Conservation (phyloP, 2,113 vertebrate species). For the Casuarius casuarius region DNA sequence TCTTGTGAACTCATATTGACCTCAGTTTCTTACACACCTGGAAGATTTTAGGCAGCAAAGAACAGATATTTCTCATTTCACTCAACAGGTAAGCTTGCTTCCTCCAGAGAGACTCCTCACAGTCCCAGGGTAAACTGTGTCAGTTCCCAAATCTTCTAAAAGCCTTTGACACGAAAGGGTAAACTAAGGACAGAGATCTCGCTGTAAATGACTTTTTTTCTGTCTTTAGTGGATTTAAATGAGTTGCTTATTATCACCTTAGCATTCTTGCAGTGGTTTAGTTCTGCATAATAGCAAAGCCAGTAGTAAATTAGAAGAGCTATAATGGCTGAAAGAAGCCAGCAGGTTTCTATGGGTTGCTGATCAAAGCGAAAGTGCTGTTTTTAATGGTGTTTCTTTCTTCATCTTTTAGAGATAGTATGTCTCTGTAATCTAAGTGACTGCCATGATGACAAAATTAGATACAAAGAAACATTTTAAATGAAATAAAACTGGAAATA, state of each 20-base stretch:
- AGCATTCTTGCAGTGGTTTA: slow-evolving; percentile 61
- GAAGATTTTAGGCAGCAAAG: slow-evolving; percentile 1
- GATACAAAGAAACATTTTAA: neutral
- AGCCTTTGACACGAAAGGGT: slow-evolving; percentile 40
- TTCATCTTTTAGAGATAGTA: slow-evolving; percentile 30
- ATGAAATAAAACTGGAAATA: slow-evolving; percentile 23
- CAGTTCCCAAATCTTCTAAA: slow-evolving; percentile 50
- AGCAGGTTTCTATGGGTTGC: slow-evolving; percentile 69
- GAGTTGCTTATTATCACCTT: slow-evolving; percentile 63
- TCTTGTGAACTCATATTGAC: neutral
- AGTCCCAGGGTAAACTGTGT: slow-evolving; percentile 40
- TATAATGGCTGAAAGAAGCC: slow-evolving; percentile 68
- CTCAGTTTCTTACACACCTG: neutral
- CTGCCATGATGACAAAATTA: slow-evolving; percentile 36
- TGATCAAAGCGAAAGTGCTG: slow-evolving; percentile 66
- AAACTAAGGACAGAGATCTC: slow-evolving; percentile 51
- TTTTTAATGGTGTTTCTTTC: slow-evolving; percentile 50
- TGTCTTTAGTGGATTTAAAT: slow-evolving; percentile 53
- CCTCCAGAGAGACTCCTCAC: slow-evolving; percentile 7
- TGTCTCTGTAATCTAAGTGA: slow-evolving; percentile 40
- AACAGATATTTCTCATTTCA: slow-evolving; percentile 20
- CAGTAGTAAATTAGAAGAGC: slow-evolving; percentile 74
- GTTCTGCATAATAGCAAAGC: slow-evolving; percentile 67
- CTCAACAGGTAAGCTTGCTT: neutral
- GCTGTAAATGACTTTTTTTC: slow-evolving; percentile 51